Conservation (phyloP, 2,888 invertebrate species). For the Dynastes tityus region DNA sequence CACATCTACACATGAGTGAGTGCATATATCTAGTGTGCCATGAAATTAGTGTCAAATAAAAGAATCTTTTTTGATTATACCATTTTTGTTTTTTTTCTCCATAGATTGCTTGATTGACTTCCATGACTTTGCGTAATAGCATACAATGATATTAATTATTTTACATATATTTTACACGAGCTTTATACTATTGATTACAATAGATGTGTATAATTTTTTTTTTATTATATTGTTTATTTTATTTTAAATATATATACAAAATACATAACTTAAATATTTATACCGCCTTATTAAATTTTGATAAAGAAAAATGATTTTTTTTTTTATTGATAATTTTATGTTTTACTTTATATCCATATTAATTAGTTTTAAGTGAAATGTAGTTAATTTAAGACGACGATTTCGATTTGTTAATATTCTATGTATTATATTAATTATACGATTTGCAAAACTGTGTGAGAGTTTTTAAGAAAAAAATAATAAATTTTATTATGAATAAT, state of each 20-base stretch:
- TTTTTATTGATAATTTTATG: neutral
- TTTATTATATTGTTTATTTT: constrained; percentile 12
- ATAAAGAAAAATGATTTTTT: no score
- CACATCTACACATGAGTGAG: neutral
- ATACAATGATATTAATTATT: neutral
- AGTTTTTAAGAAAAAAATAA: constrained; percentile 41
- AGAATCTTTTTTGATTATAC: no score
- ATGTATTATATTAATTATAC: constrained; percentile 36
- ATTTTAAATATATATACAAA: constrained; percentile 2
- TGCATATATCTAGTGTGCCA: neutral
- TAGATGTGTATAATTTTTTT: constrained; percentile 11
- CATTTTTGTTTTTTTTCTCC: no score
- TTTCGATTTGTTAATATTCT: constrained; percentile 38
- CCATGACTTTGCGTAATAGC: neutral
- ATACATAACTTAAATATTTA: no score
- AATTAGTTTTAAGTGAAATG: neutral
- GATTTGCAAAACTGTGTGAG: constrained; percentile 25
- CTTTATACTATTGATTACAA: neutral
- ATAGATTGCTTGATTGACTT: no score
- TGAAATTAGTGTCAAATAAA: constrained; percentile 10
- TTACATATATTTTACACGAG: neutral
- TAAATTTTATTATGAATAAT: constrained; percentile 40
- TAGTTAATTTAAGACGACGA: no score
- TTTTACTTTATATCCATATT: constrained; percentile 21
- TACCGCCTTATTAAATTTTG: no score